Base-by-base conservation (phyloP, 1,140 invertebrate species). In the Frieseomelitta varia region DNA sequence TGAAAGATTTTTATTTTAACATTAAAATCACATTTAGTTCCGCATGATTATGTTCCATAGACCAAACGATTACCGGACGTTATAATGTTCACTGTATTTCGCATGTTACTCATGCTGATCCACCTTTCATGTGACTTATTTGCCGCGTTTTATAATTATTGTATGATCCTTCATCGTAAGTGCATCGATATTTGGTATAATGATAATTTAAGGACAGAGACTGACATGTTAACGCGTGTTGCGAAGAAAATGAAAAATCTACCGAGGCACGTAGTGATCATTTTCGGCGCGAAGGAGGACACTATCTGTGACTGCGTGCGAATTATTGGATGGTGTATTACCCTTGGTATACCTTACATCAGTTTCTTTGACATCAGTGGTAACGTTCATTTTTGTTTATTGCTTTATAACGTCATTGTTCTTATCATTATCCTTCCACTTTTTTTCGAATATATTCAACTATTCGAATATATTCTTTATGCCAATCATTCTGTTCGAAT, bases 301-400 rank as follows among this genome's bases (percentile, higher is more conserved):
- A 95, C 94, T 8, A 92, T 94, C 39, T 71, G 88, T 53, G 95
- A 96, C 90, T 93, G 97, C 78, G 95, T 96, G 58, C 96, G 95
- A 71, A 90, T 97, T 68, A 95, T 97, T 72, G 93, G 96, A 30
- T 97, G 97, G 97, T 96, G 96, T 93, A 91, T 97, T 47, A 93
- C 95, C 51, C 94, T 96, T 85, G 96, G 96, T 88, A 96, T 97
- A 88, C 94, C 96, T 68, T 96, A 95, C 92, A 92, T 97, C 88
- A 97, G 96, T 91, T 97, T 97, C 90, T 96, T 97, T 92, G 97
- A 97, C 93, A 93, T 96, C 90, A 95, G 95, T 95, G 97, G 97
- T 97, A 95, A 94, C 24, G 19, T 71, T 67, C 19, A 21, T 71
- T 87, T 82, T 81, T 88, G 30, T 75, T 69, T 72, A 71, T 72